These are phyloP conservation scores for Porites divaricata DNA, from an alignment of 92 coral and sea anemone genomes.

Conservation along the genomic window DNA sequence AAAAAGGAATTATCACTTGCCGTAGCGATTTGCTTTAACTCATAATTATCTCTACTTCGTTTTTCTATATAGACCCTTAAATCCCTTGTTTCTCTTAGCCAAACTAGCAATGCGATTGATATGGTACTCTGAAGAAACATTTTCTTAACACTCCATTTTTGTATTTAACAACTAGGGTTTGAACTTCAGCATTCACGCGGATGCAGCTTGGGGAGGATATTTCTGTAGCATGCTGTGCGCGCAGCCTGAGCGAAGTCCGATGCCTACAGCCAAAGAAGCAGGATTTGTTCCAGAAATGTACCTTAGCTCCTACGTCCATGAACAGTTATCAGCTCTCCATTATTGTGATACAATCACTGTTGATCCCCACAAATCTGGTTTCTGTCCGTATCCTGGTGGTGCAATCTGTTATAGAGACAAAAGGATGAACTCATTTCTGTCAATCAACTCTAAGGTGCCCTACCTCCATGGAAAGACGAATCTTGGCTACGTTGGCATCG, in stretches of 20 bases:
- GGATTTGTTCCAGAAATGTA: slow-evolving; percentile 71
- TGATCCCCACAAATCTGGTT: slow-evolving; percentile 91
- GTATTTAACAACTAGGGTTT: slow-evolving; percentile 52
- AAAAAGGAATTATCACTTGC: neutral
- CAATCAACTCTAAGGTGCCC: slow-evolving; percentile 60
- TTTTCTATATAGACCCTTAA: too few species aligned
- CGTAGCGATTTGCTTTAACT: neutral
- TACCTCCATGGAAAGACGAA: slow-evolving; percentile 68
- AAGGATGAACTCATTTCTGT: slow-evolving; percentile 75
- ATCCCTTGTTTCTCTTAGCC: too few species aligned
- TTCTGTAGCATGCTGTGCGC: slow-evolving; percentile 81
- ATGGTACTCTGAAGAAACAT: too few species aligned
- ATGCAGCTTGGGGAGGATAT: slow-evolving; percentile 98
- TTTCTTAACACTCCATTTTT: neutral
- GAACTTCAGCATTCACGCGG: slow-evolving; percentile 69
- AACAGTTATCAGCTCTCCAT: slow-evolving; percentile 63
- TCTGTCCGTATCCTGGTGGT: slow-evolving; percentile 90
- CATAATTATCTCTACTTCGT: neutral
- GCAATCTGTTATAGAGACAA: slow-evolving; percentile 80
- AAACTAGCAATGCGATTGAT: too few species aligned
- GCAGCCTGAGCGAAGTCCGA: slow-evolving; percentile 25
- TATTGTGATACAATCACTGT: slow-evolving; percentile 81
- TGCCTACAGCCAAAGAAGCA: neutral
- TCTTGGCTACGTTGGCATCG: slow-evolving; percentile 81
- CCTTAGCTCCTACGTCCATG: slow-evolving; percentile 61